Evolutionary conservation across 2,888 invertebrate species (phyloP), one percentile per base, ranked within the genome.

Genomic region (Leucozona laternaria): DNA sequence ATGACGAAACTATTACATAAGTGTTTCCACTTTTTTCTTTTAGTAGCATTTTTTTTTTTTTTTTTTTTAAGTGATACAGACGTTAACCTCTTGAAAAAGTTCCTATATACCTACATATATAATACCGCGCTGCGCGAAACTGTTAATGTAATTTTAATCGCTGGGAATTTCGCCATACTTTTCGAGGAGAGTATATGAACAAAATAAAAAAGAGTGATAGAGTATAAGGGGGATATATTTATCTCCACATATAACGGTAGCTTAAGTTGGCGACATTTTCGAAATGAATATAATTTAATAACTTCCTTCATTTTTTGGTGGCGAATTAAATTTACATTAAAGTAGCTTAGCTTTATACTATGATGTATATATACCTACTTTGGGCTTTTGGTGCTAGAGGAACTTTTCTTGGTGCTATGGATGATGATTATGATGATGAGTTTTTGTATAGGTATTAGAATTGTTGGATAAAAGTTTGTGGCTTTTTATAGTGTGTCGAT

Each of bases 71-170:
- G 34, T 17, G n/a, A 40, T 31, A 48, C 71, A 62, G 70, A 79
- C 70, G 55, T 64, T 58, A 70, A 57, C 62, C 50, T 62, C 45
- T 43, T 25, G 50, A 31, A 53, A 34, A 55, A 64, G 22, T 48
- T 48, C 48, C 20, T 43, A 73, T 17, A 17, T 43, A 20, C n/a
- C n/a, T 31, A 22, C 25, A n/a, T 43, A n/a, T 40, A 28, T 62
- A 43, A 62, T 45, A 17, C 31, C 43, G 55, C 70, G 76, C 31
- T 34, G 55, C 70, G 76, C 57, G 55, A 76, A 80, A 79, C 80
- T 68, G 80, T 80, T 85, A 85, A 85, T 85, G 84, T 77, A 77
- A 72, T 85, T 80, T 85, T 80, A 85, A 85, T 80, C 71, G 76
- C 77, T 77, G 80, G 62, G 80, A 85, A 77, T 62, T 80, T 85